phyloP scores from a whole-genome alignment of 1,140 invertebrate species.

The Cotesia chilonis region DNA sequence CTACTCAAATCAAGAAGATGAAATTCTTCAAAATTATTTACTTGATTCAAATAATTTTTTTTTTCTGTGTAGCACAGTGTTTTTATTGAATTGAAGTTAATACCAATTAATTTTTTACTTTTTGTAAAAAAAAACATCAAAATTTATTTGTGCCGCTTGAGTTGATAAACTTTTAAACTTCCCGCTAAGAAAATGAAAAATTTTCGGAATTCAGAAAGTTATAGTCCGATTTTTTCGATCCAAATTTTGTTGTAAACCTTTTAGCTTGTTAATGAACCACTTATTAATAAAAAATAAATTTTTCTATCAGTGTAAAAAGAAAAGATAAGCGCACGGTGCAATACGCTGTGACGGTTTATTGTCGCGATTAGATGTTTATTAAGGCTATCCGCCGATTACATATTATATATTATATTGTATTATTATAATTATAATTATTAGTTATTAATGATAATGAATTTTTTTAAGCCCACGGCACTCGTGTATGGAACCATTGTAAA shows the following conservation, averaged over 20 bases:
- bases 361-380: conserved; percentile 30
- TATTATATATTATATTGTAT: conserved; percentile 8
- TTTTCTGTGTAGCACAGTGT: no score
- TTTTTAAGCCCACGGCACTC: neutral
- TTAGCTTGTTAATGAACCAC: neutral
- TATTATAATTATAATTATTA: conserved; percentile 10
- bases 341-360: conserved; percentile 49
- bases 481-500: conserved; percentile 54
- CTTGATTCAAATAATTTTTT: no score
- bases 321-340: conserved; percentile 55
- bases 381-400: neutral
- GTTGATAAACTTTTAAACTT: no score
- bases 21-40: no score
- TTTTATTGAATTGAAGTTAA: no score
- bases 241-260: neutral
- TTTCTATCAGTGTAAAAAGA: conserved; percentile 26
- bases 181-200: no score
- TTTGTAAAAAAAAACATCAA: no score
- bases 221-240: no score
- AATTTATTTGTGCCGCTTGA: no score
- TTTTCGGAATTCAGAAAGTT: no score
- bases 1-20: no score
- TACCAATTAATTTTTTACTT: no score
- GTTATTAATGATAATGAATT: neutral
- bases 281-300: conserved; percentile 10